Base-by-base conservation (phyloP, 2,113 vertebrate genomes). In the Ctenodactylus gundi region DNA sequence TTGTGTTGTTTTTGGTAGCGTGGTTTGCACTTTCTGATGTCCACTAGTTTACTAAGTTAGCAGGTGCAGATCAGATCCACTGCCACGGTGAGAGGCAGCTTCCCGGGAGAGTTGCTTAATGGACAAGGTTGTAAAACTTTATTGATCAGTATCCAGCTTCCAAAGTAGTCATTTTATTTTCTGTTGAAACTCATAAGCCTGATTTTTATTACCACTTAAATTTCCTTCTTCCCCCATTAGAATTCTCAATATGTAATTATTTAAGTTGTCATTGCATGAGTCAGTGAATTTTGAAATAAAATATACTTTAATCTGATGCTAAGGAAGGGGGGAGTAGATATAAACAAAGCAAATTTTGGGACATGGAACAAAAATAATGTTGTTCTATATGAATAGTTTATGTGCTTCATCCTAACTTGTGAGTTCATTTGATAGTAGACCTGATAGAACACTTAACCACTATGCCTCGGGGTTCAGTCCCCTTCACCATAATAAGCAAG, bases 381-480 rank as follows among this genome's bases (percentile, higher is more conserved):
- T n/a, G 36, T 95, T 77, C 23, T 51, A 0, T 58, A n/a, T 44
- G 55, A 57, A 70, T 9, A 70, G 23, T 60, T 51, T 73, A 21
- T 83, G 39, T 85, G 13, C 53, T 82, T 82, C 13, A 44, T 75
- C n/a, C 81, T 70, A 90, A 72, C 70, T 36, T 39, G 77, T 87
- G 36, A 68, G 55, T 96, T 87, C 51, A 90, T 89, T 88, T 88
- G 53, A 93, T 91, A 55, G 55, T 53, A 87, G 68, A 81, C 41
- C 67, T 11, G 23, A 36, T 34, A 62, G 21, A 88, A 27, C 44
- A 62, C 23, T 76, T 39, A 49, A 15, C 34, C 36, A 67, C 11
- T 23, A 46, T 60, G n/a, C 49, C 80, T 8, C n/a, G 44, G 23
- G 6, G 4, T 87, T 80, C 29, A 36, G 39, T 51, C 49, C 29